These are phyloP conservation scores for Muschampia plurimacula DNA, from an alignment of 2,888 invertebrate genomes.

Conservation along the genomic window DNA sequence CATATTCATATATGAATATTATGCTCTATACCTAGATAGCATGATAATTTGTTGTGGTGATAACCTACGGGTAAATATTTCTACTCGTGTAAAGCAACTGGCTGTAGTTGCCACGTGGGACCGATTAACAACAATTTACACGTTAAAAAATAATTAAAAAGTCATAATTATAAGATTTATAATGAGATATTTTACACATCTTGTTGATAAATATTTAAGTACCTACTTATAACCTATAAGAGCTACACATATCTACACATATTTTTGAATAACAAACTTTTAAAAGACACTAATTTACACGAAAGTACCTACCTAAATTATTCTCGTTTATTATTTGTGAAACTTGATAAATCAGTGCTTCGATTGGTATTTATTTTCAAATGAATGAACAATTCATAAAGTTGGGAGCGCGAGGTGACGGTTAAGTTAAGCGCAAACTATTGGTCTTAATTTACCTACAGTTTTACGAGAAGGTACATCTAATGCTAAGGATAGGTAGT, in stretches of 20 bases:
- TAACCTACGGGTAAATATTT: not conserved
- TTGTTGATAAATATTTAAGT: not conserved
- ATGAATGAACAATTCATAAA: conserved; percentile 28
- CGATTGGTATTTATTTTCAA: not conserved
- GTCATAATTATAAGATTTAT: no score
- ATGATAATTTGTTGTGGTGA: not conserved
- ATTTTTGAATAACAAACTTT: no score
- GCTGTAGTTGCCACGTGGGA: not conserved
- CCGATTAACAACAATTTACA: not conserved
- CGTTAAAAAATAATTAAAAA: no score
- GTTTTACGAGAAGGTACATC: no score
- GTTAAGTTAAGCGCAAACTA: conserved; percentile 14
- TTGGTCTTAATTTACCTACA: not conserved
- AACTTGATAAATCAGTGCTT: not conserved
- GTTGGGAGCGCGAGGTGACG: conserved; percentile 25
- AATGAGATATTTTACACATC: no score
- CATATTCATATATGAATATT: not conserved
- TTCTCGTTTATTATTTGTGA: not conserved
- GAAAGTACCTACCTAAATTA: not conserved
- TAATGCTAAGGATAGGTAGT: no score
- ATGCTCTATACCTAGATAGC: not conserved
- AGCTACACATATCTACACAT: no score
- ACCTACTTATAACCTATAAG: no score
- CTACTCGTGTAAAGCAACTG: not conserved
- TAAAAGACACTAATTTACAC: no score